These are phyloP conservation scores for Sebastes hubbsi DNA, from an alignment of 2,797 vertebrate genomes.

Conservation along the genomic window DNA sequence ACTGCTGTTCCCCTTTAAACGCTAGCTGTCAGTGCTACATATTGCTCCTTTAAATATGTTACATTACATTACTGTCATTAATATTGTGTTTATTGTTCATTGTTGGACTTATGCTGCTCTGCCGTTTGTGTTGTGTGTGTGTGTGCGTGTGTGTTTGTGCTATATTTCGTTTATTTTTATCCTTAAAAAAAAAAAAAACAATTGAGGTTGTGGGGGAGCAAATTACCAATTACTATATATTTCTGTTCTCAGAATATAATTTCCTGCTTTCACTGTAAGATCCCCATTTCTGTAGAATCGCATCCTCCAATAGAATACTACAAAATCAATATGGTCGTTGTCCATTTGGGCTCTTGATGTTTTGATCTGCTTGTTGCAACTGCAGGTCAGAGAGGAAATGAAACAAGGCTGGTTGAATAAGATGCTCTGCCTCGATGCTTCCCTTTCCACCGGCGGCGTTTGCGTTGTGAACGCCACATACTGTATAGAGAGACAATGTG, in stretches of 20 bases:
- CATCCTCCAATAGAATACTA: constrained; percentile 21
- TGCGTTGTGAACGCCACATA: neutral
- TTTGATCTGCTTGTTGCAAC: constrained; percentile 27
- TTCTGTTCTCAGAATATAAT: neutral
- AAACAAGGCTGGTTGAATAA: constrained; percentile 24
- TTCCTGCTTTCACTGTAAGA: neutral
- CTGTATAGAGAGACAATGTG: neutral
- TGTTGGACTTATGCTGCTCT: neutral
- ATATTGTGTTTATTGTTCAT: neutral
- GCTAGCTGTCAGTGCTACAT: too few relatives aligned
- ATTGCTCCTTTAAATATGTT: neutral
- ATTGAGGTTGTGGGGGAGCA: neutral
- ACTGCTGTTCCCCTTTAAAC: too few relatives aligned
- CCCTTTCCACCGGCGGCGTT: constrained; percentile 2
- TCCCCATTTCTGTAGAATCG: constrained; percentile 24
- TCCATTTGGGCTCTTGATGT: constrained; percentile 25
- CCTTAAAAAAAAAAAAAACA: neutral
- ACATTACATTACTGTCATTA: neutral
- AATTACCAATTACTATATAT: neutral
- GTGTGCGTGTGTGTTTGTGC: neutral
- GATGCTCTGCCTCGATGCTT: constrained; percentile 21
- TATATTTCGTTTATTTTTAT: neutral
- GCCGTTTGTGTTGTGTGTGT: neutral
- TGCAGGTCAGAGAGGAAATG: neutral
- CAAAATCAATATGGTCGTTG: constrained; percentile 41